Conservation (phyloP, 2,797 vertebrate genomes). For the Trichosurus vulpecula region DNA sequence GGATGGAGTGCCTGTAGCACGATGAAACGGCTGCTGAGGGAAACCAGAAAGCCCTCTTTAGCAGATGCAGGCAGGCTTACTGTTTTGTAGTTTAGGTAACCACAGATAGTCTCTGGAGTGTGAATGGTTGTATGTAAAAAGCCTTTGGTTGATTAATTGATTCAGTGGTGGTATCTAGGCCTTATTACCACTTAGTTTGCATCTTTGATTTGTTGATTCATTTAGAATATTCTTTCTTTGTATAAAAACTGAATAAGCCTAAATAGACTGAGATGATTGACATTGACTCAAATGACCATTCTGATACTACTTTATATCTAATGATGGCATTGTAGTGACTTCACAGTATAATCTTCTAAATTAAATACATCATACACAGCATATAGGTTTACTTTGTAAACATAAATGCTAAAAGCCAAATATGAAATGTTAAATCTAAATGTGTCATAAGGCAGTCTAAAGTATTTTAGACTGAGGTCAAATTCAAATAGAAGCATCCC, state of each 20-base stretch:
- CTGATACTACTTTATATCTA: too few relatives aligned
- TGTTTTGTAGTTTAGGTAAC: background rate
- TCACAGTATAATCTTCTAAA: background rate
- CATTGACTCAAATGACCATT: too few relatives aligned
- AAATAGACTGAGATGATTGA: background rate
- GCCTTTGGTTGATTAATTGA: background rate
- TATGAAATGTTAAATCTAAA: background rate
- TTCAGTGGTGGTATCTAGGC: background rate
- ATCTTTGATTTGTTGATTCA: background rate
- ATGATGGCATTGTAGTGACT: too few relatives aligned
- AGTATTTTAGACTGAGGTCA: background rate
- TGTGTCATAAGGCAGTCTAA: background rate
- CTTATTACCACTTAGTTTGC: background rate
- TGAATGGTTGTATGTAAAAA: background rate
- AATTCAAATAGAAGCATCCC: background rate
- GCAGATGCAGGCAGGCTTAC: background rate
- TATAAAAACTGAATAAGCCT: background rate
- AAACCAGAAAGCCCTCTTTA: background rate
- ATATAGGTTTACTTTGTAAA: background rate
- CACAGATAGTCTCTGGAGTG: background rate
- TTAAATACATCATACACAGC: background rate
- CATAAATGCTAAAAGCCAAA: background rate
- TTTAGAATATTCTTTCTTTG: background rate
- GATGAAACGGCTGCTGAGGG: too few relatives aligned
- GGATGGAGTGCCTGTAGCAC: background rate